A percentile compares a stretch with the other conserved stretches of the same genome.
Evolutionary conservation across 2,888 invertebrate genomes (phyloP).

Genomic region (Rhagium mordax): DNA sequence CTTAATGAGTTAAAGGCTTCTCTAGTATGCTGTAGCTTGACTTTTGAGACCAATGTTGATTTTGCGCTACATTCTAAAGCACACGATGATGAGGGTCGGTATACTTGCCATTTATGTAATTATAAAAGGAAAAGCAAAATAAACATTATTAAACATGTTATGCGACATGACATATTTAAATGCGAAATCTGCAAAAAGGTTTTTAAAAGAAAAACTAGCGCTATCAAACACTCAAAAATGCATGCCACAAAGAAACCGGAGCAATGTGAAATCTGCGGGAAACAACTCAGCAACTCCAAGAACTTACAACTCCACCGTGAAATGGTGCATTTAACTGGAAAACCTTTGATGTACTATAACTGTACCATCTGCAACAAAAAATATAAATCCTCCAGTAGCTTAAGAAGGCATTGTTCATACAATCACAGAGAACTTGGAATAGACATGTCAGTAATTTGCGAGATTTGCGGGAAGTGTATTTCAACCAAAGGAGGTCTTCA

Average conservation of each 20-base stretch:
- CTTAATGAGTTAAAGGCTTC: conserved; percentile 52
- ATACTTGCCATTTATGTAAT: conserved; percentile 60
- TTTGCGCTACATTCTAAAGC: conserved; percentile 57
- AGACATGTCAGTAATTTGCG: conserved; percentile 68
- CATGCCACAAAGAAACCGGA: conserved; percentile 60
- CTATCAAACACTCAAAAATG: conserved; percentile 37
- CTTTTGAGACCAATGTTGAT: conserved; percentile 63
- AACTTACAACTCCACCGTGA: conserved; percentile 49
- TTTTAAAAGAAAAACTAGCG: conserved; percentile 49
- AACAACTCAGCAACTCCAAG: conserved; percentile 57
- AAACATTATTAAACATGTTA: conserved; percentile 63
- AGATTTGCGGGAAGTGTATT: conserved; percentile 57
- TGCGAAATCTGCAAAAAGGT: conserved; percentile 65
- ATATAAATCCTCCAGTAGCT: conserved; percentile 62
- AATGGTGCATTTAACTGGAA: conserved; percentile 62
- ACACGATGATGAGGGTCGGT: conserved; percentile 54
- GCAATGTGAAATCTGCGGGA: conserved; percentile 60
- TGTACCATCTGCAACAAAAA: conserved; percentile 71
- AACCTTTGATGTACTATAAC: conserved; percentile 61
- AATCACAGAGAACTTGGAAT: conserved; percentile 61
- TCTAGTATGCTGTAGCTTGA: conserved; percentile 72
- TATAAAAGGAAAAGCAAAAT: conserved; percentile 52
- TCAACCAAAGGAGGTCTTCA: conserved; percentile 53
- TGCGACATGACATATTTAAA: conserved; percentile 65
- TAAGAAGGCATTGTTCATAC: conserved; percentile 66